Evolutionary conservation across 2,888 invertebrate species (phyloP), one percentile per base, ranked within the genome.

Genomic region (Ametastegia equiseti): DNA sequence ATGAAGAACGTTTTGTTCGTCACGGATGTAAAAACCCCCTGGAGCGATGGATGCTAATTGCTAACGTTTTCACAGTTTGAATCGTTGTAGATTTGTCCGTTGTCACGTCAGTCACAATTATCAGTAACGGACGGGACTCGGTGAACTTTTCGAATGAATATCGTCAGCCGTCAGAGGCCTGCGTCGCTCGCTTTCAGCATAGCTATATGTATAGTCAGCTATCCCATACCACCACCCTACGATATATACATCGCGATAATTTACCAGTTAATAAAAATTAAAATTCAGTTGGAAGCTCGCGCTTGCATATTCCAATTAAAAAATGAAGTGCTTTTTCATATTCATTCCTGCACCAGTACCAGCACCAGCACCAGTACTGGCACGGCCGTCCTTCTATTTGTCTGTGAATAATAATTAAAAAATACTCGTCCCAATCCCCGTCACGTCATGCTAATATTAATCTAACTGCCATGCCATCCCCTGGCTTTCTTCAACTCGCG

Each of bases 281-380:
- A 90, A 90, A 90, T 88, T 88, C 89, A 89, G 85, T 87, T 84
- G 84, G 84, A 83, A 86, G 85, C 80, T 50, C 60, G 83, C 83
- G 67, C 54, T 42, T 77, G 81, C 85, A 87, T 86, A 87, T 89
- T n/a, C 85, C 89, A 89, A 90, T 90, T 89, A 85, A 88, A 90
- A 88, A 90, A 89, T 87, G 87, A 88, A 88, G 88, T 88, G 88
- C 88, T 89, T 89, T 89, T 90, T 90, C 89, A 90, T 90, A 90
- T 89, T 90, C 89, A 87, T 87, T 57, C 78, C 82, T 75, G 79
- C 80, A 45, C 69, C 75, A n/a, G n/a, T n/a, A n/a, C n/a, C n/a
- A n/a, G n/a, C n/a, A n/a, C n/a, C n/a, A n/a, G n/a, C n/a, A n/a
- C n/a, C n/a, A n/a, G n/a, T n/a, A n/a, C n/a, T n/a, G n/a, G n/a